Evolutionary conservation across 2,113 vertebrate genomes (phyloP).

Genomic region (Chelonoidis abingdonii): DNA sequence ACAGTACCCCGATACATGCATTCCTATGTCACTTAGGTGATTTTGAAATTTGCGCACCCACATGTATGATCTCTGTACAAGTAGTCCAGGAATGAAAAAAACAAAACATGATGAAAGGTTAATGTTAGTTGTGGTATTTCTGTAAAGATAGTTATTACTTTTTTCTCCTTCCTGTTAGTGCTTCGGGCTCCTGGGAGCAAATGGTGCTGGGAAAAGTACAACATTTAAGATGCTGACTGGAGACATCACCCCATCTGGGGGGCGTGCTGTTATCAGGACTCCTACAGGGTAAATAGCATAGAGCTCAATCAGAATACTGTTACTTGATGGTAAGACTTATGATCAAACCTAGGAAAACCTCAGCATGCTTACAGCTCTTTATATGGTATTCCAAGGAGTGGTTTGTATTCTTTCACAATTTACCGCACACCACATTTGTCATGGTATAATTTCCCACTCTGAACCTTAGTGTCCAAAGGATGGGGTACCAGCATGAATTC

Average conservation of each 20-base stretch:
- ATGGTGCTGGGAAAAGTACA: constrained; percentile 93
- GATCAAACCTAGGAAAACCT: background rate
- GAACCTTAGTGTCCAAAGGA: no score
- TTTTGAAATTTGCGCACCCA: background rate
- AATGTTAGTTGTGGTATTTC: background rate
- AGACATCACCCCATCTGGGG: constrained; percentile 77
- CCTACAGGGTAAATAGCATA: constrained; percentile 71
- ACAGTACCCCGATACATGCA: no score
- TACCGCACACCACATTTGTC: background rate
- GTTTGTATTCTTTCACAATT: constrained; percentile 27
- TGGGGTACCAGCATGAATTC: no score
- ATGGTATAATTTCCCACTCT: no score
- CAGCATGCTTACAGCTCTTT: background rate
- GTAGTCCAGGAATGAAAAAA: background rate
- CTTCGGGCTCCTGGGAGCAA: constrained; percentile 92
- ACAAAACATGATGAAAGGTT: background rate
- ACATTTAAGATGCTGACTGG: constrained; percentile 93
- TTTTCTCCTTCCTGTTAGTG: constrained; percentile 75
- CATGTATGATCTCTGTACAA: background rate
- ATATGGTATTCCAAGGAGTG: background rate
- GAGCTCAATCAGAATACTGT: background rate
- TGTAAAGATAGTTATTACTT: background rate
- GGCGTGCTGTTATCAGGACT: constrained; percentile 68
- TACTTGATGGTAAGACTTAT: background rate
- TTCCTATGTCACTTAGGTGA: background rate